Conservation (phyloP, 2,888 invertebrate genomes). For the Chalcis sispes region DNA sequence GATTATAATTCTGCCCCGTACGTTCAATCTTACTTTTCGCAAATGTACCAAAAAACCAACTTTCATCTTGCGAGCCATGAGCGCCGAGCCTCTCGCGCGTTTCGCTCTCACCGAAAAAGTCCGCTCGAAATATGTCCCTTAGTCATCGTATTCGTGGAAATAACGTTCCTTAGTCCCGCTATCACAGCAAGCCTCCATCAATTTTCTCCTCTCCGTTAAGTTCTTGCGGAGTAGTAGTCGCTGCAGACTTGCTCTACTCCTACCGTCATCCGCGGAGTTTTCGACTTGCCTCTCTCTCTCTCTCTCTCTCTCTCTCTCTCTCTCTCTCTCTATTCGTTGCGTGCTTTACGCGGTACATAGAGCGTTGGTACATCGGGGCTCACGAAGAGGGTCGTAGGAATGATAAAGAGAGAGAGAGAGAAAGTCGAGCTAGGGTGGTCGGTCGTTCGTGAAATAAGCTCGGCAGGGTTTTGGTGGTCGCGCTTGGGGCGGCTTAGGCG, state of each 20-base stretch:
- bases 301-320: neutral
- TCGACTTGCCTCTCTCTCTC: neutral
- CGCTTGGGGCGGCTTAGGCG: slow-evolving; percentile 71
- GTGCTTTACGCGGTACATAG: neutral
- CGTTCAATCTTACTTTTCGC: no score
- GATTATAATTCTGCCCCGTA: no score
- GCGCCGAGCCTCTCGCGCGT: no score
- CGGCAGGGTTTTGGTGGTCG: slow-evolving; percentile 74
- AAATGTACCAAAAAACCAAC: no score
- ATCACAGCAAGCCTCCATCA: slow-evolving; percentile 29
- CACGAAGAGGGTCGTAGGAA: no score
- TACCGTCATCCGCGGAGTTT: no score
- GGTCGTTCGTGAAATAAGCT: slow-evolving; percentile 74
- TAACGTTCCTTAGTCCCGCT: slow-evolving; percentile 12
- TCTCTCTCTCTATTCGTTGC: slow-evolving; percentile 26
- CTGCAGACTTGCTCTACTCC: no score
- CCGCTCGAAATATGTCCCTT: slow-evolving; percentile 8
- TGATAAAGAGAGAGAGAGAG: neutral
- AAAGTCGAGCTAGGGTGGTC: slow-evolving; percentile 63
- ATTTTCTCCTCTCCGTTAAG: slow-evolving; percentile 43
- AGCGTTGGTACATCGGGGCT: neutral
- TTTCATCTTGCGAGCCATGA: no score
- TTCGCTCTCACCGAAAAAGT: no score
- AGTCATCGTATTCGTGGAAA: slow-evolving; percentile 31
- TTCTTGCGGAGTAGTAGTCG: neutral